These are phyloP conservation scores for Acinonyx jubatus DNA, from an alignment of 2,113 vertebrate species.

Conservation along the genomic window DNA sequence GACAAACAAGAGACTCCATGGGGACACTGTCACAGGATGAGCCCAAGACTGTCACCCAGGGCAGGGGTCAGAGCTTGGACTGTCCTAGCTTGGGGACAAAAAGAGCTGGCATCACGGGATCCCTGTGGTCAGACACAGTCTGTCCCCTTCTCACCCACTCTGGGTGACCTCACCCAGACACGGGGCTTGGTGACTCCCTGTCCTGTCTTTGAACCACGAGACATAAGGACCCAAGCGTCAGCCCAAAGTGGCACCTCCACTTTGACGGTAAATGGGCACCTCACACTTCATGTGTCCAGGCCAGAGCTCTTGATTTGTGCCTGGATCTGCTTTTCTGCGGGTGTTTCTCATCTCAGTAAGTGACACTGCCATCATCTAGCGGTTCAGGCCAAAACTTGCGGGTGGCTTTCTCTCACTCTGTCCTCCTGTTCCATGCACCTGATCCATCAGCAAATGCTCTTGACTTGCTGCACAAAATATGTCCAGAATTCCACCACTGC, in stretches of 20 bases:
- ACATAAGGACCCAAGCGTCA: not conserved
- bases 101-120: not conserved
- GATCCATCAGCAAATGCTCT: not conserved
- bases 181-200: not conserved
- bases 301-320: not conserved
- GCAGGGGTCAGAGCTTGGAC: not conserved
- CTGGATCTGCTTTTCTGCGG: not conserved
- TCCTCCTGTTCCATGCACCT: not conserved
- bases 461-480: not conserved
- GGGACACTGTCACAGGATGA: not conserved
- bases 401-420: not conserved
- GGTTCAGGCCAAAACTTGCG: not conserved
- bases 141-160: not conserved
- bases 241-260: not conserved
- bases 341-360: not conserved
- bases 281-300: not conserved
- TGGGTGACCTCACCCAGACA: not conserved
- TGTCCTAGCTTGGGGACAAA: not conserved
- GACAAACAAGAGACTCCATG: not conserved
- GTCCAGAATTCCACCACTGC: not conserved
- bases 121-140: not conserved
- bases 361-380: not conserved
- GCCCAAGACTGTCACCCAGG: not conserved
- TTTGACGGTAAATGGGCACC: not conserved
- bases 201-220: not conserved